These are phyloP conservation scores for Erebia epiphron DNA, from an alignment of 2,888 invertebrate species.

Conservation along the genomic window DNA sequence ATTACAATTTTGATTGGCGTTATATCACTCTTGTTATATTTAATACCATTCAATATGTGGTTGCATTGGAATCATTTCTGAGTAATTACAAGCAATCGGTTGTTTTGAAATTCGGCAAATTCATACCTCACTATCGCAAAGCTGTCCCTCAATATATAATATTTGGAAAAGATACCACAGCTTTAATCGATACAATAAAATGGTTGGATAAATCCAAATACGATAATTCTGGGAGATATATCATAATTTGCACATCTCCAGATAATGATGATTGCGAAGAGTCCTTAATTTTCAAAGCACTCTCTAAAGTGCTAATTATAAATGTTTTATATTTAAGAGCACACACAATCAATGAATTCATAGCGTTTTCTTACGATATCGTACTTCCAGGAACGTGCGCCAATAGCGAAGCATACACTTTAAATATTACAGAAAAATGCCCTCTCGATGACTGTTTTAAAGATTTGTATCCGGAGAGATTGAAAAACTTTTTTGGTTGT, in stretches of 20 bases:
- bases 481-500: slow-evolving; percentile 54
- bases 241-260: slow-evolving; percentile 53
- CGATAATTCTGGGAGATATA: slow-evolving; percentile 55
- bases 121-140: slow-evolving; percentile 41
- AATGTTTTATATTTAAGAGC: slow-evolving; percentile 55
- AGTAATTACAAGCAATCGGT: slow-evolving; percentile 50
- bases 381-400: slow-evolving; percentile 49
- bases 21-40: slow-evolving; percentile 56
- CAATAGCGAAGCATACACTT: slow-evolving; percentile 48
- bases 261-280: slow-evolving; percentile 51
- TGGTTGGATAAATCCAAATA: slow-evolving; percentile 51
- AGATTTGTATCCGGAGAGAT: slow-evolving; percentile 50
- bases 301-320: slow-evolving; percentile 46
- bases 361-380: slow-evolving; percentile 50
- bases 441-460: slow-evolving; percentile 49
- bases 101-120: slow-evolving; percentile 50
- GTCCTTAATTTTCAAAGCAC: slow-evolving; percentile 48
- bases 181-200: slow-evolving; percentile 48
- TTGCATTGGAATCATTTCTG: slow-evolving; percentile 54
- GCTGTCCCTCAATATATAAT: slow-evolving; percentile 55
- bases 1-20: slow-evolving; percentile 62
- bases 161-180: slow-evolving; percentile 50
- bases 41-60: slow-evolving; percentile 44
- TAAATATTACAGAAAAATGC: slow-evolving; percentile 47
- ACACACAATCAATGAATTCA: slow-evolving; percentile 39